Conservation (phyloP, 2,888 invertebrate genomes). For the Deilephila porcellus region DNA sequence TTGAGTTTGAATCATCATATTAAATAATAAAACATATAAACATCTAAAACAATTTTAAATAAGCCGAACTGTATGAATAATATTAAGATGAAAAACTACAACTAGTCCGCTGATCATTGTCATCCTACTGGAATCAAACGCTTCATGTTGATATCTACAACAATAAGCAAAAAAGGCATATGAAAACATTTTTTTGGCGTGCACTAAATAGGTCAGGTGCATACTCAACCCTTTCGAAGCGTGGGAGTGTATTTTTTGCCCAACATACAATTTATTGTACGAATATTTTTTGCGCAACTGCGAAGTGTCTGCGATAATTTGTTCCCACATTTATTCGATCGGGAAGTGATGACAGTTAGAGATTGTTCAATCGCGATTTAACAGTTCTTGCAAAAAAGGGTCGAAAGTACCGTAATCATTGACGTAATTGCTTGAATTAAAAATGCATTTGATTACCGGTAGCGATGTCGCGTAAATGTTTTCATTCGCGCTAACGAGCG, state of each 20-base stretch:
- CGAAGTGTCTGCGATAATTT: slow-evolving; percentile 83
- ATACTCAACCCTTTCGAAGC: slow-evolving; percentile 81
- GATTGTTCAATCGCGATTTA: slow-evolving; percentile 62
- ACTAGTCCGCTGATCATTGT: slow-evolving; percentile 45
- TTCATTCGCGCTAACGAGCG: not conserved
- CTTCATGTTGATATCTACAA: slow-evolving; percentile 60
- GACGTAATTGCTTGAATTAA: slow-evolving; percentile 43
- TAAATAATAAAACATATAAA: too few relatives aligned
- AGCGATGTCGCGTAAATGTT: slow-evolving; percentile 2
- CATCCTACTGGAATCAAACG: slow-evolving; percentile 59
- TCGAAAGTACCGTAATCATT: slow-evolving; percentile 42
- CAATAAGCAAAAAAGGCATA: slow-evolving; percentile 76
- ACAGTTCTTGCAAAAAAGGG: slow-evolving; percentile 66
- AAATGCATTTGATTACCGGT: slow-evolving; percentile 12
- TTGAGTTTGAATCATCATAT: too few relatives aligned
- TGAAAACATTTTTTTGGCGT: slow-evolving; percentile 72
- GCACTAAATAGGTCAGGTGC: slow-evolving; percentile 81
- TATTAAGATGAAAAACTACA: not conserved
- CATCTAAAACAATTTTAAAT: not conserved
- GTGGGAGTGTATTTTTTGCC: slow-evolving; percentile 79
- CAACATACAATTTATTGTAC: slow-evolving; percentile 65
- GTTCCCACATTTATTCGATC: slow-evolving; percentile 79
- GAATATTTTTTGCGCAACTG: slow-evolving; percentile 68
- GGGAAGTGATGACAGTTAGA: slow-evolving; percentile 80
- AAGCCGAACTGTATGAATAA: not conserved